Percentiles rank a stretch among this genome's conserved stretches.
Conservation (phyloP, 2,888 invertebrate species). For the Petrolisthes manimaculis region DNA sequence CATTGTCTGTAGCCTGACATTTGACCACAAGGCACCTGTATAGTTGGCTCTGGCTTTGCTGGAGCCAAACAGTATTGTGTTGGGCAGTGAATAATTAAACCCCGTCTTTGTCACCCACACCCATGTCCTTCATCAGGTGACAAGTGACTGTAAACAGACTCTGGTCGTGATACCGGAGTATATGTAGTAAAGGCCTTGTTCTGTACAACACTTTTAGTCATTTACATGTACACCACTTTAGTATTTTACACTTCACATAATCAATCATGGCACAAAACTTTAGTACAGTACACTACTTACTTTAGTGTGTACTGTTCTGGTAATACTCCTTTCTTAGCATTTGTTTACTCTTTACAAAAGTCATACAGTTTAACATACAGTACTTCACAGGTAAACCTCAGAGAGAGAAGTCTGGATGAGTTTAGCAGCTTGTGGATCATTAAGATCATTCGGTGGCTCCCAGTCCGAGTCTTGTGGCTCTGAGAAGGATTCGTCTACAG, state of each 20-base stretch:
- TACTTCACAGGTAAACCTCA: slow-evolving; percentile 40
- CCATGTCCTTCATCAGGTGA: neutral
- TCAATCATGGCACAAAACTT: too few species aligned
- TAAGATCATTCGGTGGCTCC: slow-evolving; percentile 22
- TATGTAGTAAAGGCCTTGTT: neutral
- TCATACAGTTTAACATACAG: neutral
- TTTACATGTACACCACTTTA: neutral
- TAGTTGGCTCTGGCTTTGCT: neutral
- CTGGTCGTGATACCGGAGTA: too few species aligned
- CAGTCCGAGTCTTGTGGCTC: slow-evolving; percentile 48
- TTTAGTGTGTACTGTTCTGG: neutral
- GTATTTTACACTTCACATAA: neutral
- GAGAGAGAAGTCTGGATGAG: slow-evolving; percentile 54
- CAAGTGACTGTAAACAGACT: neutral
- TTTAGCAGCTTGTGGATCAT: slow-evolving; percentile 38
- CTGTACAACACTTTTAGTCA: neutral
- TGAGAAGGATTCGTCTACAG: slow-evolving; percentile 45
- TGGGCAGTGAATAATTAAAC: neutral
- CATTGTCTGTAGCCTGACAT: slow-evolving; percentile 29
- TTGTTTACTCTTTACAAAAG: neutral
- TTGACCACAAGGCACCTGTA: slow-evolving; percentile 43
- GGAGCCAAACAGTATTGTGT: neutral
- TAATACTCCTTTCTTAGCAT: neutral
- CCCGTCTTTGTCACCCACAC: neutral
- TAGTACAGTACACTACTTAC: too few species aligned